Conservation (phyloP, 2,888 invertebrate genomes). For the Chalcosyrphus nemorum region DNA sequence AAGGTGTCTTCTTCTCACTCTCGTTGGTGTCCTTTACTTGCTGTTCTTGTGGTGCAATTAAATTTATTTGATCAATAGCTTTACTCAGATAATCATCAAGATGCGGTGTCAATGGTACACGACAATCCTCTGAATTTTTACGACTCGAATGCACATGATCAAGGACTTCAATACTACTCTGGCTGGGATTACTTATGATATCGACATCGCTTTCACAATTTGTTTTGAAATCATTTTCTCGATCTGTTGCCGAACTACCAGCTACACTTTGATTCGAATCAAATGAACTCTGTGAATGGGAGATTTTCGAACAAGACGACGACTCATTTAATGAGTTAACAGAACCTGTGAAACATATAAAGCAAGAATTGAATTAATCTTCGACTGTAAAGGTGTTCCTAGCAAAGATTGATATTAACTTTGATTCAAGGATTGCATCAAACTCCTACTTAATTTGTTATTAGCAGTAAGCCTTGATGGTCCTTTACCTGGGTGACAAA, state of each 20-base stretch:
- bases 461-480: constrained; percentile 80
- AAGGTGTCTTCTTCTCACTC: constrained; percentile 55
- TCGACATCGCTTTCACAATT: constrained; percentile 87
- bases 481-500: constrained; percentile 75
- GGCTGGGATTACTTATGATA: constrained; percentile 87
- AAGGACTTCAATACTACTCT: constrained; percentile 87
- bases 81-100: constrained; percentile 79
- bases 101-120: constrained; percentile 81
- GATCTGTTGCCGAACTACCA: constrained; percentile 80
- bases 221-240: constrained; percentile 78
- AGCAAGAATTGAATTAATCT: not conserved
- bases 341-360: constrained; percentile 80
- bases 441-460: constrained; percentile 80
- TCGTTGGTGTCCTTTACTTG: constrained; percentile 8
- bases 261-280: constrained; percentile 82
- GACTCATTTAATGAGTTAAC: constrained; percentile 82
- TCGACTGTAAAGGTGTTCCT: not conserved
- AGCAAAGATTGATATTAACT: constrained; percentile 78
- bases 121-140: constrained; percentile 83
- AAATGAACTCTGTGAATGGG: constrained; percentile 80
- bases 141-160: constrained; percentile 80
- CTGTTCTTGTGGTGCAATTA: constrained; percentile 1
- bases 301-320: constrained; percentile 81
- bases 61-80: not conserved
- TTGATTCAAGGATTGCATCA: constrained; percentile 78